phyloP scores from a whole-genome alignment of 1,140 invertebrate species.

The Drosophila lacertosa region DNA sequence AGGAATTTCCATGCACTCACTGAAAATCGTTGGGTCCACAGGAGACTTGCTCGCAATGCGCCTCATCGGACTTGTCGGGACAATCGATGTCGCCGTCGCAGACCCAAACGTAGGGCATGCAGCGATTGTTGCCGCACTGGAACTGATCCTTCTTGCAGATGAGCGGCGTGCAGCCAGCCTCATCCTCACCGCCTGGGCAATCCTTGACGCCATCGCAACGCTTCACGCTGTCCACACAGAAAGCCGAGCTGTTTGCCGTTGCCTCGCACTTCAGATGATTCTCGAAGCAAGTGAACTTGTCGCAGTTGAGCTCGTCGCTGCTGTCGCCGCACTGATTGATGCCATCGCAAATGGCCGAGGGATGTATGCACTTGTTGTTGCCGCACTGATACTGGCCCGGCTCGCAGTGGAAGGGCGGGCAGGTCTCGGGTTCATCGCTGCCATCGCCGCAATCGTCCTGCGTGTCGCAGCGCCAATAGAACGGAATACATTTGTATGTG shows the following conservation, averaged over 20 bases:
- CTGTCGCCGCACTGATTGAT: conserved; percentile 88
- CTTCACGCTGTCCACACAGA: conserved; percentile 76
- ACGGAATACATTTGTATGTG: conserved; percentile 92
- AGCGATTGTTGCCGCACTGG: conserved; percentile 88
- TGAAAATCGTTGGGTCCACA: conserved; percentile 85
- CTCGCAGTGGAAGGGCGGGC: conserved; percentile 89
- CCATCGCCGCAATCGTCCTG: conserved; percentile 92
- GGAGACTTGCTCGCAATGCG: conserved; percentile 85
- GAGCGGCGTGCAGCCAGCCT: conserved; percentile 84
- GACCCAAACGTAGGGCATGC: conserved; percentile 91
- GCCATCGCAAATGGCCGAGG: conserved; percentile 88
- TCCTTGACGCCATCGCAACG: conserved; percentile 86
- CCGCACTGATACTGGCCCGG: conserved; percentile 92
- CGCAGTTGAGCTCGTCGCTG: conserved; percentile 88
- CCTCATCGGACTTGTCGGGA: conserved; percentile 88
- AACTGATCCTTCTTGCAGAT: conserved; percentile 88
- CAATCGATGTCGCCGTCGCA: conserved; percentile 92
- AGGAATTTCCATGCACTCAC: too few species aligned
- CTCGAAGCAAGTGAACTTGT: conserved; percentile 84
- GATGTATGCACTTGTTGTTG: conserved; percentile 88
- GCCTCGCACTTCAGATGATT: conserved; percentile 77
- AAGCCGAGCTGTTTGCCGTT: conserved; percentile 64
- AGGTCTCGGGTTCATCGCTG: conserved; percentile 90
- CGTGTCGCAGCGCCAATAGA: conserved; percentile 92
- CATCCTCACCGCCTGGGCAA: conserved; percentile 89